Conservation (phyloP, 35 echinoderm and acorn worm genomes). For the Apostichopus parvimensis region DNA sequence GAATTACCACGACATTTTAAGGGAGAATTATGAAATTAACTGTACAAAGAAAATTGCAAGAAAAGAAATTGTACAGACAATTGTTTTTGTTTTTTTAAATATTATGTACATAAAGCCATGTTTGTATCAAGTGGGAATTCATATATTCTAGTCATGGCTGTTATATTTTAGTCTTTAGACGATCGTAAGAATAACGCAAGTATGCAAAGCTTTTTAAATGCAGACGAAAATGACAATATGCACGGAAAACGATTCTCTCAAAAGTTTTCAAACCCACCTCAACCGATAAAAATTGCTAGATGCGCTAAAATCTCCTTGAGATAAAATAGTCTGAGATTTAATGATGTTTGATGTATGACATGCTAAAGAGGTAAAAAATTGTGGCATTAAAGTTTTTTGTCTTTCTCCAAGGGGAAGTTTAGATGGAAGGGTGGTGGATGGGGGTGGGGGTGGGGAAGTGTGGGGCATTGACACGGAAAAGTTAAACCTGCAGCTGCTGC, state of each 20-base stretch:
- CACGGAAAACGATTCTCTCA: too few species aligned
- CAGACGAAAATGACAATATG: too few species aligned
- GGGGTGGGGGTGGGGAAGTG: too few species aligned
- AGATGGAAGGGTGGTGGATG: too few species aligned
- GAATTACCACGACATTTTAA: background rate
- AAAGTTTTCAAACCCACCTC: background rate
- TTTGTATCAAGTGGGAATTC: conserved; percentile 24
- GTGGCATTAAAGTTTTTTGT: too few species aligned
- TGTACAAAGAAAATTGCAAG: background rate
- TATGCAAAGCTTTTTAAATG: conserved; percentile 14
- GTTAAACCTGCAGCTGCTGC: too few species aligned
- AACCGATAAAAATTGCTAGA: background rate
- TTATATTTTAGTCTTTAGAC: background rate
- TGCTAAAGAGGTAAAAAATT: too few species aligned
- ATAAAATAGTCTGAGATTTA: too few species aligned
- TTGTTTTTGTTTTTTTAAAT: conserved; percentile 5
- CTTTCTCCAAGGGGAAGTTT: too few species aligned
- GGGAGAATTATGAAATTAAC: conserved; percentile 10
- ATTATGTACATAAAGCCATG: background rate
- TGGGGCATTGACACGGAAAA: too few species aligned
- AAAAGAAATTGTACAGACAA: conserved; percentile 26
- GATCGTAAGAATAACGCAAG: background rate
- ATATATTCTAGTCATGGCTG: conserved; percentile 10
- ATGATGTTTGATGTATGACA: too few species aligned
- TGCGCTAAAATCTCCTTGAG: too few species aligned